Percentiles rank a stretch among this genome's conserved stretches.
Conservation (phyloP, 2,888 invertebrate species). For the Heliconius ethilla region DNA sequence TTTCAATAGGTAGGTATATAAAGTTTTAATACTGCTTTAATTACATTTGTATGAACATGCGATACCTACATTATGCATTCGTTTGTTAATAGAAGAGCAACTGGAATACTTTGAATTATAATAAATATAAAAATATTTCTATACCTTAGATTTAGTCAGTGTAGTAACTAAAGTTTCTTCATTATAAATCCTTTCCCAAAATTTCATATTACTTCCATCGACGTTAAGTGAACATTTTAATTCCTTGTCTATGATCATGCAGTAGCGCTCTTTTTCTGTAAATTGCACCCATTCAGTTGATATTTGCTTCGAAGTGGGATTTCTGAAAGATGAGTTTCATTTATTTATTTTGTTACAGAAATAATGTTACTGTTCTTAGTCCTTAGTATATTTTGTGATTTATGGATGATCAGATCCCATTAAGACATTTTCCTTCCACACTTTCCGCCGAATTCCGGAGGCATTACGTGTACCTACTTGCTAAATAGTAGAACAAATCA, state of each 20-base stretch:
- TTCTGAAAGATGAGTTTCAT: slow-evolving; percentile 56
- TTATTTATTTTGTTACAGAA: no score
- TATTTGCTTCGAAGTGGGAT: slow-evolving; percentile 59
- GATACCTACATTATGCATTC: not conserved
- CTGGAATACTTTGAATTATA: no score
- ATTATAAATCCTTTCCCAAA: slow-evolving; percentile 71
- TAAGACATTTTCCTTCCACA: no score
- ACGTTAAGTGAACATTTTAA: slow-evolving; percentile 56
- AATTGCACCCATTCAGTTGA: slow-evolving; percentile 64
- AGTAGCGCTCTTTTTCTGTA: slow-evolving; percentile 58
- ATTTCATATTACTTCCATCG: slow-evolving; percentile 57
- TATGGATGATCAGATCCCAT: no score
- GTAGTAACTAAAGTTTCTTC: slow-evolving; percentile 46
- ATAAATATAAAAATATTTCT: no score
- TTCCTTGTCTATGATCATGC: slow-evolving; percentile 62
- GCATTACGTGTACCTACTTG: no score
- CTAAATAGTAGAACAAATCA: no score
- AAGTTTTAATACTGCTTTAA: not conserved
- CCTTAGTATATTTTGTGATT: no score
- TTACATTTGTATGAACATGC: not conserved
- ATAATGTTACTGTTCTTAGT: no score
- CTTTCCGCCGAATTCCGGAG: no score
- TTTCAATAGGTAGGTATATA: no score
- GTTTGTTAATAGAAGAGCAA: not conserved
- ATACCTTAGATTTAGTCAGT: not conserved